Percentiles rank a stretch among this genome's conserved stretches.
Evolutionary conservation across 2,888 invertebrate species (phyloP).

Genomic region (Diloba caeruleocephala): DNA sequence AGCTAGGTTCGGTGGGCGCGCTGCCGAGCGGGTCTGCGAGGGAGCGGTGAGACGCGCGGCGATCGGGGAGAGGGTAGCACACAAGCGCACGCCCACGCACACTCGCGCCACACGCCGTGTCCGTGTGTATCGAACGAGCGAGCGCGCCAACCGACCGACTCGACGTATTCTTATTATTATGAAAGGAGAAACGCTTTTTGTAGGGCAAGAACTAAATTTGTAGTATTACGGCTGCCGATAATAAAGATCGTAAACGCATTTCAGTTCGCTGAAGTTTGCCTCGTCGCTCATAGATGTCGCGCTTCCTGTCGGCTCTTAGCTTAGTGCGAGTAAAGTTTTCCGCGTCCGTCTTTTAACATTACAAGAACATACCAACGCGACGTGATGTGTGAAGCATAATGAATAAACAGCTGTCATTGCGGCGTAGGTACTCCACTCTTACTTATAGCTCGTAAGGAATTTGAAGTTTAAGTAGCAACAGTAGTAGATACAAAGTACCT

Average conservation of each 20-base stretch:
- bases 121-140: constrained; percentile 84
- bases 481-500: constrained; percentile 34
- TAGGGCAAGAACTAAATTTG: constrained; percentile 89
- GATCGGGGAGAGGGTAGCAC: constrained; percentile 54
- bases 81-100: constrained; percentile 65
- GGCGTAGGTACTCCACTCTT: constrained; percentile 24
- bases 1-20: constrained; percentile 78
- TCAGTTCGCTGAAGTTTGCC: constrained; percentile 85
- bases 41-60: constrained; percentile 41
- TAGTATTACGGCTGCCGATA: constrained; percentile 85
- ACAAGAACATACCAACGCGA: constrained; percentile 56
- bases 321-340: constrained; percentile 60
- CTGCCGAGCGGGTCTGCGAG: constrained; percentile 49
- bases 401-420: constrained; percentile 44
- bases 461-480: constrained; percentile 26
- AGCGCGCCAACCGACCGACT: constrained; percentile 86
- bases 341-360: constrained; percentile 55
- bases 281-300: constrained; percentile 86
- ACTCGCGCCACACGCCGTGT: constrained; percentile 66
- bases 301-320: constrained; percentile 60
- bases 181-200: constrained; percentile 90
- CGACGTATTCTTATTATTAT: constrained; percentile 90
- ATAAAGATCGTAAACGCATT: constrained; percentile 88
- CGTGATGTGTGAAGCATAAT: constrained; percentile 57
- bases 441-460: constrained; percentile 18